A percentile compares a stretch with the other conserved stretches of the same genome.
phyloP scores from a whole-genome alignment of 1,140 invertebrate genomes.

The Ridgeia piscesae region DNA sequence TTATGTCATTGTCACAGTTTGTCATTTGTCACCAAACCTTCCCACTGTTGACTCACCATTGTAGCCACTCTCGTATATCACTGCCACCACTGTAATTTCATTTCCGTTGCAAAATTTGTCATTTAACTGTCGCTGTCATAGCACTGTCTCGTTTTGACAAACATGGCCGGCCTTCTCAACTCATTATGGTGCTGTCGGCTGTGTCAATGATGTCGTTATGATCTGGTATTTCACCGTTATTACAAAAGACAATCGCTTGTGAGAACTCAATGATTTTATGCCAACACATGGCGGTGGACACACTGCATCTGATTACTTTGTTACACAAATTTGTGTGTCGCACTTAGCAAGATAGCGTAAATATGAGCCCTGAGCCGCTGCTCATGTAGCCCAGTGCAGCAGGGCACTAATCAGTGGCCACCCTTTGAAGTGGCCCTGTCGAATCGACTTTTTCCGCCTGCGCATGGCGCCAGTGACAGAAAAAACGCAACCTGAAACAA shows the following conservation, averaged over 20 bases:
- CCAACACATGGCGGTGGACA: neutral
- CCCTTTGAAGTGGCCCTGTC: neutral
- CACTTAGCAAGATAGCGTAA: neutral
- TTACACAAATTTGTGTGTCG: neutral
- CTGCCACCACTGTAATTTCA: neutral
- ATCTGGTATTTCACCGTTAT: neutral
- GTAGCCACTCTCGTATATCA: neutral
- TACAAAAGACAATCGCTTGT: neutral
- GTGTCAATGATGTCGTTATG: neutral
- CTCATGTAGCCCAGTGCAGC: neutral
- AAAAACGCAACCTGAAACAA: neutral
- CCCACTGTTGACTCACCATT: neutral
- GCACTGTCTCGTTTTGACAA: slow-evolving; percentile 7
- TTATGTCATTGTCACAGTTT: neutral
- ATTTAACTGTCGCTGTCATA: slow-evolving; percentile 9
- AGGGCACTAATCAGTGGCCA: neutral
- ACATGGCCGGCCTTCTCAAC: neutral
- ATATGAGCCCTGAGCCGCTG: neutral
- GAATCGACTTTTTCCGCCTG: neutral
- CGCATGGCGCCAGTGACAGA: neutral
- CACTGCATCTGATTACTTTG: neutral
- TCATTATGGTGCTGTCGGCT: neutral
- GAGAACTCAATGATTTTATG: neutral
- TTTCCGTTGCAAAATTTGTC: slow-evolving; percentile 20
- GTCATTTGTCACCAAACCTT: neutral